A percentile compares a stretch with the other conserved stretches of the same genome.
These are phyloP conservation scores for Cheilosia vulpina DNA, from an alignment of 2,888 invertebrate genomes.

Conservation along the genomic window DNA sequence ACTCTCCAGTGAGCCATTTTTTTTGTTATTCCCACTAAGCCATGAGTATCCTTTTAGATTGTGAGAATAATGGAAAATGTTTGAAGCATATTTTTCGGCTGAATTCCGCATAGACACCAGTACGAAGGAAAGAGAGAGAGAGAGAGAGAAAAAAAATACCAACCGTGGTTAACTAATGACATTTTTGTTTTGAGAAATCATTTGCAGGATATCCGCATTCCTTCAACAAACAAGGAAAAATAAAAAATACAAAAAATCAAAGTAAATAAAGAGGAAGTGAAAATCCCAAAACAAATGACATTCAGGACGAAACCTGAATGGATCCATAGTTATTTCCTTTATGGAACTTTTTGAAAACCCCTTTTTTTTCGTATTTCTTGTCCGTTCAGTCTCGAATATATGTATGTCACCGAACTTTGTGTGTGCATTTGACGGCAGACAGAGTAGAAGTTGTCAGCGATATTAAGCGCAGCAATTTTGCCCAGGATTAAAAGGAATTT, in stretches of 20 bases:
- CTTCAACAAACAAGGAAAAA: not conserved
- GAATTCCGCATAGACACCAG: not conserved
- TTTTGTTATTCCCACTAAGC: constrained; percentile 12
- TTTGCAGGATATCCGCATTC: constrained; percentile 53
- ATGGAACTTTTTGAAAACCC: constrained; percentile 19
- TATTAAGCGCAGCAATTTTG: constrained; percentile 61
- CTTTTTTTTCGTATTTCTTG: not conserved
- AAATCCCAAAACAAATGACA: constrained; percentile 56
- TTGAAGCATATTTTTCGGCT: constrained; percentile 17
- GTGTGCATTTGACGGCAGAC: constrained; percentile 29
- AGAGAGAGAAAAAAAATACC: not conserved
- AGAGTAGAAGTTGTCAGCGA: constrained; percentile 5
- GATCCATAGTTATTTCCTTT: constrained; percentile 45
- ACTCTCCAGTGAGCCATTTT: constrained; percentile 13
- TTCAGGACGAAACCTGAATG: constrained; percentile 60
- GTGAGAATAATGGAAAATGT: constrained; percentile 36
- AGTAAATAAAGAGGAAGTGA: constrained; percentile 21
- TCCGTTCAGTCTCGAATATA: too few relatives aligned
- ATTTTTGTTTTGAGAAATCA: constrained; percentile 71
- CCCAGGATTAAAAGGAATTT: constrained; percentile 62
- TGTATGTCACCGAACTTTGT: constrained; percentile 10
- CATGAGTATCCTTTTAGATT: constrained; percentile 32
- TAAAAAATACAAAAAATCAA: not conserved
- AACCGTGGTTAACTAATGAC: constrained; percentile 26
- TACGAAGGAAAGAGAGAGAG: not conserved